Percentiles rank a stretch among this genome's conserved stretches.
Evolutionary conservation across 1,140 invertebrate species (phyloP).

Genomic region (Linepithema humile): DNA sequence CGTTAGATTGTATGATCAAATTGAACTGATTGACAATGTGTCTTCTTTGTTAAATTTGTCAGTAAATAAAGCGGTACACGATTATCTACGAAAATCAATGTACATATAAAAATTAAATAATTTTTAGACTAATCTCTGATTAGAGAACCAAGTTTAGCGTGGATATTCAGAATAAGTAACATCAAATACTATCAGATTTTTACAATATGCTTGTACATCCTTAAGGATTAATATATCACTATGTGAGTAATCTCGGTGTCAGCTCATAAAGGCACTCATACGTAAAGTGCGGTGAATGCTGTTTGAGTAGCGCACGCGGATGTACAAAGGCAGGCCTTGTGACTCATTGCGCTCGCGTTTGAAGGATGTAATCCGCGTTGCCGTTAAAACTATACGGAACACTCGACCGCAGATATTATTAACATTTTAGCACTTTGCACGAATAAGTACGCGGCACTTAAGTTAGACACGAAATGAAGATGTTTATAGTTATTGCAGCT

Average conservation of each 20-base stretch:
- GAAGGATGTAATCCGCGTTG: conserved; percentile 42
- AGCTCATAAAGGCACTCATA: neutral
- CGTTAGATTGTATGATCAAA: too few relatives aligned
- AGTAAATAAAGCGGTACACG: too few relatives aligned
- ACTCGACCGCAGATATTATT: neutral
- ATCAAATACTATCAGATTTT: too few relatives aligned
- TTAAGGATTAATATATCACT: neutral
- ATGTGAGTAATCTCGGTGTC: neutral
- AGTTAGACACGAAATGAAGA: neutral
- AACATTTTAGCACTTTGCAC: neutral
- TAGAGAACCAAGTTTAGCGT: too few relatives aligned
- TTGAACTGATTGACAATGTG: too few relatives aligned
- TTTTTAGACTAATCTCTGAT: too few relatives aligned
- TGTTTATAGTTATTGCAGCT: neutral
- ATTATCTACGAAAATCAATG: too few relatives aligned
- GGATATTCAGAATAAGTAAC: too few relatives aligned
- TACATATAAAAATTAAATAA: too few relatives aligned
- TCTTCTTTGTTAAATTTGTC: too few relatives aligned
- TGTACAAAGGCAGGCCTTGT: conserved; percentile 27
- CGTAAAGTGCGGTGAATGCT: neutral
- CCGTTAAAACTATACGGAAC: conserved; percentile 10
- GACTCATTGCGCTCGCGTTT: conserved; percentile 43
- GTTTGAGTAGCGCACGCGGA: conserved; percentile 17
- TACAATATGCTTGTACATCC: too few relatives aligned
- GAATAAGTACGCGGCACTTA: neutral